Evolutionary conservation across 2,797 vertebrate species (phyloP), one percentile per base, ranked within the genome.

Genomic region (Pseudotriccus pelzelni): DNA sequence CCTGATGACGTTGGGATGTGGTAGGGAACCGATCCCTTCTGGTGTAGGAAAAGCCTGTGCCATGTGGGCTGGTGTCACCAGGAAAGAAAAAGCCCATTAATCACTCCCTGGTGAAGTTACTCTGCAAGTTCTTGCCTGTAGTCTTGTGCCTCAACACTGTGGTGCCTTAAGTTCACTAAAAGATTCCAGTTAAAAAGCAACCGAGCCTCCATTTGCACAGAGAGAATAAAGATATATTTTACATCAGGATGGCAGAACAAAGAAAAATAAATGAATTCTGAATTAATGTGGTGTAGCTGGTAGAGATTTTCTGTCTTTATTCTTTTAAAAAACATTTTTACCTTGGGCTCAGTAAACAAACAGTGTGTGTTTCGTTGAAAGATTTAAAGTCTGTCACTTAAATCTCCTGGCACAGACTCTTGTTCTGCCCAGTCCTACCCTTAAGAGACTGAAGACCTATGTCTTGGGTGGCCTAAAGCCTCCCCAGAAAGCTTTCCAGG

Each of bases 401-500:
- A 69, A 76, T 73, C 62, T 87, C 63, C 63, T 36, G 56, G 49
- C 67, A 17, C 0, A 1, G 81, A 60, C 83, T 80, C 80, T 84
- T 30, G 24, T 69, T 68, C 90, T 94, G 91, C 86, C 47, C 70
- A 70, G 37, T 78, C 39, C 66, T 77, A 16, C 85, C 34, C 39
- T 69, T 87, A 64, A 73, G 75, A 89, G 80, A 52, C 74, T 25
- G 27, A 62, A 75, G 70, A 82, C 70, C 77, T 92, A 32, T 37
- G 64, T 74, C 62, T 83, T 16, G 49, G 81, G 67, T 73, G 85
- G 84, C 67, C 86, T 83, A 69, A 55, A 89, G 81, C 75, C 56
- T 89, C 64, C 55, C 68, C 64, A 64, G 41, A 91, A 96, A 93
- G 60, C 76, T 89, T 94, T 86, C 78, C 43, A 53, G 72, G 77